These are phyloP conservation scores for Leucozona laternaria DNA, from an alignment of 2,888 invertebrate species.

Conservation along the genomic window DNA sequence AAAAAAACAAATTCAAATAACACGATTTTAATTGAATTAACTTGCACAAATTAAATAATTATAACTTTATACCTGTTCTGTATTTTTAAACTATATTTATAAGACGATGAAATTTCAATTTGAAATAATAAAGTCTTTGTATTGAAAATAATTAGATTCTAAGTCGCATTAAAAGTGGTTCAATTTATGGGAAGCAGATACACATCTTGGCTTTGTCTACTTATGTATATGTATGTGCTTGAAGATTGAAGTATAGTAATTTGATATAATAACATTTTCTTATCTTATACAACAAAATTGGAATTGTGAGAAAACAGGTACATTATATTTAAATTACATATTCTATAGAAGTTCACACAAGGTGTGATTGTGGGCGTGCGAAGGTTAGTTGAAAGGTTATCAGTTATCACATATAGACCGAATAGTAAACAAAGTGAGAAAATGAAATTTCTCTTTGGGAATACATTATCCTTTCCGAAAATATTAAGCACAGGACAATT, in stretches of 20 bases:
- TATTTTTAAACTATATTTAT: background rate
- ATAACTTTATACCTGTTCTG: background rate
- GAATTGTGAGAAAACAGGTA: background rate
- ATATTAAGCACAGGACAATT: too few species aligned
- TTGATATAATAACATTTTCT: constrained; percentile 16
- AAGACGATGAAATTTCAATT: background rate
- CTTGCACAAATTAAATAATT: background rate
- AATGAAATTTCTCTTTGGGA: background rate
- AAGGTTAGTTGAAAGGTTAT: background rate
- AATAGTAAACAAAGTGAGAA: background rate
- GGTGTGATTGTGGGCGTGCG: background rate
- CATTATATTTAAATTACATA: background rate
- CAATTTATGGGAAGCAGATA: constrained; percentile 5
- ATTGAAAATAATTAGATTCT: background rate
- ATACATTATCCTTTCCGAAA: background rate
- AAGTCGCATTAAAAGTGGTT: constrained; percentile 21
- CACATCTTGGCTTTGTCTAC: constrained; percentile 12
- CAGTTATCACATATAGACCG: background rate
- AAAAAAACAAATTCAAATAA: background rate
- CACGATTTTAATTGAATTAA: constrained; percentile 1
- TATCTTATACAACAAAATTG: constrained; percentile 1
- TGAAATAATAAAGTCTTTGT: background rate
- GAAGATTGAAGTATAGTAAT: background rate
- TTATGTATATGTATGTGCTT: too few species aligned
- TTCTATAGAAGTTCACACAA: background rate